Conservation (phyloP, 2,113 vertebrate genomes). For the Oxygymnocypris stewartii region DNA sequence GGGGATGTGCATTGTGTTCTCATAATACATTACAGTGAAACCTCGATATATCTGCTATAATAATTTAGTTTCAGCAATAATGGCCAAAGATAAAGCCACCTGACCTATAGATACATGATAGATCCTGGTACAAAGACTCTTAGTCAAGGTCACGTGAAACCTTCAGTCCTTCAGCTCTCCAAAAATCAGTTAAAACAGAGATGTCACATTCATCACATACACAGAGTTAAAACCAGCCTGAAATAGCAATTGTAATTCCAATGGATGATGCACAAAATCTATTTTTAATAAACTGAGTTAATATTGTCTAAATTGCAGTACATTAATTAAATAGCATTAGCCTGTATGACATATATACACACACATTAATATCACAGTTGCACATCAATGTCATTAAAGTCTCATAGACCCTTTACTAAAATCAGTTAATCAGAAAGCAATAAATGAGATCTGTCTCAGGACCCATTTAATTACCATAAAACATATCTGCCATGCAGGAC, state of each 20-base stretch:
- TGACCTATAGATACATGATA: background rate
- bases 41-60: background rate
- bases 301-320: background rate
- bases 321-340: background rate
- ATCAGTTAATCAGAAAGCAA: background rate
- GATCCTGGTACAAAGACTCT: background rate
- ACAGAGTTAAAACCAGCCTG: background rate
- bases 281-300: background rate
- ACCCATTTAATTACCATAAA: background rate
- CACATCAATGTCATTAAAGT: background rate
- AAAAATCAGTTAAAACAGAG: background rate
- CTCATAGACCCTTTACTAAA: background rate
- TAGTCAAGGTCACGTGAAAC: background rate
- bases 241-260: background rate
- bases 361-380: background rate
- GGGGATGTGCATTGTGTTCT: background rate
- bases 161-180: background rate
- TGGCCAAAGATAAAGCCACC: background rate
- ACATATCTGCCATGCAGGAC: background rate
- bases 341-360: background rate
- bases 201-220: background rate
- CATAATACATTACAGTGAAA: background rate
- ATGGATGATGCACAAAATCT: background rate
- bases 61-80: background rate
- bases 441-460: background rate